A percentile compares a stretch with the other conserved stretches of the same genome.
These are phyloP conservation scores for Muricea muricata DNA, from an alignment of 92 coral and sea anemone genomes.

Conservation along the genomic window DNA sequence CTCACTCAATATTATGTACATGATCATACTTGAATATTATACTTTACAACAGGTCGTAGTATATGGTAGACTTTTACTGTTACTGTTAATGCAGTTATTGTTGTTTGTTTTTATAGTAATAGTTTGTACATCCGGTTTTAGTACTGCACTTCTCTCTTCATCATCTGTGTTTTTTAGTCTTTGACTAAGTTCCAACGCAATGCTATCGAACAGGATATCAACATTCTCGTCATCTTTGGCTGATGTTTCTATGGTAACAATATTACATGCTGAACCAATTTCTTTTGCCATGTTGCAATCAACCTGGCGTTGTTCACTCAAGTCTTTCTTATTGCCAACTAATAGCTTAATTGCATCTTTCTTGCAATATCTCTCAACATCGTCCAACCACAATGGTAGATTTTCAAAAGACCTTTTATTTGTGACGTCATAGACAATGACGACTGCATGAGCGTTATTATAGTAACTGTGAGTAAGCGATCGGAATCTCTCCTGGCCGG, in stretches of 20 bases:
- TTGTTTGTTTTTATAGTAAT: constrained; percentile 67
- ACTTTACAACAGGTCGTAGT: constrained; percentile 85
- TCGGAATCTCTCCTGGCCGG: constrained; percentile 96
- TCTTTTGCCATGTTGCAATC: constrained; percentile 77
- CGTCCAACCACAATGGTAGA: constrained; percentile 88
- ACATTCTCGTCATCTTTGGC: constrained; percentile 97
- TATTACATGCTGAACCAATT: constrained; percentile 78
- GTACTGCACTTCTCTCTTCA: constrained; percentile 60
- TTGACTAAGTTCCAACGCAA: constrained; percentile 86
- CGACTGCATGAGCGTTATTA: constrained; percentile 95
- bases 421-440: constrained; percentile 90
- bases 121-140: constrained; percentile 28
- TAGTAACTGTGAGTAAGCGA: constrained; percentile 98
- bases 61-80: constrained; percentile 78
- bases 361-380: constrained; percentile 87
- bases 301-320: constrained; percentile 73
- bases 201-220: constrained; percentile 83
- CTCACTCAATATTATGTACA: not conserved
- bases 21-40: constrained; percentile 25
- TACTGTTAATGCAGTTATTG: constrained; percentile 73
- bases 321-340: constrained; percentile 96
- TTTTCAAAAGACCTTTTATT: constrained; percentile 85
- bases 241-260: constrained; percentile 93
- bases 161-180: constrained; percentile 70
- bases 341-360: constrained; percentile 84